A percentile compares a stretch with the other conserved stretches of the same genome.
Evolutionary conservation across 2,797 vertebrate species (phyloP).

Genomic region (Tadarida brasiliensis): DNA sequence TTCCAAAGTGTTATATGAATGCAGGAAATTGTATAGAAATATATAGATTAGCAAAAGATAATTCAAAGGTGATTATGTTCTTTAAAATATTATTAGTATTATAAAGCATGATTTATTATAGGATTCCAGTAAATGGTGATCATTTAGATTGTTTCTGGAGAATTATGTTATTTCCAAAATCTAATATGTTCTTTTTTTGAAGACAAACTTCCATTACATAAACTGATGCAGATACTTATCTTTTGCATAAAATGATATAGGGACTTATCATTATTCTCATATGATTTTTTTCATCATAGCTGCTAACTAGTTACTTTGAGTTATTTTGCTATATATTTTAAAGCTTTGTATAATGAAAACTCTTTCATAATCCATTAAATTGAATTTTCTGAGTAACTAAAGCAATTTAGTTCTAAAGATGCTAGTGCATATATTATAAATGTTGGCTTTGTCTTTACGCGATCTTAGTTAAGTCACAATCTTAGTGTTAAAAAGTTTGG

Average conservation of each 20-base stretch:
- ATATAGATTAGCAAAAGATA: neutral
- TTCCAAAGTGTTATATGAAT: neutral
- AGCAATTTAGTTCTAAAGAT: neutral
- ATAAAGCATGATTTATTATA: neutral
- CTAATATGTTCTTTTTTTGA: neutral
- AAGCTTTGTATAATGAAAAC: neutral
- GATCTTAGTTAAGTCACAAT: conserved; percentile 10
- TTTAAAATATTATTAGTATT: conserved; percentile 1
- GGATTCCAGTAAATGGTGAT: neutral
- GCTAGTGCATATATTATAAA: neutral
- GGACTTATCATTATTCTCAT: neutral
- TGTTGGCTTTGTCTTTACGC: neutral
- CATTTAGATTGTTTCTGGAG: neutral
- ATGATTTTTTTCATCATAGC: neutral
- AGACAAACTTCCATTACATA: neutral
- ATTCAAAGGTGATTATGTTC: neutral
- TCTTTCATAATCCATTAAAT: neutral
- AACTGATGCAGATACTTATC: neutral
- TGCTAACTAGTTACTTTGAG: neutral
- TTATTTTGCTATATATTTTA: neutral
- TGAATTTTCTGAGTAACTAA: conserved; percentile 7
- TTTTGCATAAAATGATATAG: neutral
- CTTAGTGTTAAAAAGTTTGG: conserved; percentile 17
- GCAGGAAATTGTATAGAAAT: neutral
- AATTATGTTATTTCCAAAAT: neutral